These are phyloP conservation scores for Tiliacea aurago DNA, from an alignment of 2,888 invertebrate species.

Conservation along the genomic window DNA sequence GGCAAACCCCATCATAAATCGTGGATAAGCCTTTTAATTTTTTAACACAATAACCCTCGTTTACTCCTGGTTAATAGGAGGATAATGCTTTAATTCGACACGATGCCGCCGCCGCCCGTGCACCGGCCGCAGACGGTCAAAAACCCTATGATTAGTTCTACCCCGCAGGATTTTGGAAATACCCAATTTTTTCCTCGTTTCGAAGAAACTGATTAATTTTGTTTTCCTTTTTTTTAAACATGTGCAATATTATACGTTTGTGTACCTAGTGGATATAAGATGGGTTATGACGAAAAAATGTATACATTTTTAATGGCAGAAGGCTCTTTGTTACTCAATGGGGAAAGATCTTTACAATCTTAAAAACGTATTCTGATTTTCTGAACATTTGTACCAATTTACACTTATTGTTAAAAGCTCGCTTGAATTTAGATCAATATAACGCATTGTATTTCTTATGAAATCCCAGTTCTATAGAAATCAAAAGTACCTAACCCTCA, in stretches of 20 bases:
- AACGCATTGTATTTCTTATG: background rate
- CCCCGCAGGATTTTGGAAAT: constrained; percentile 39
- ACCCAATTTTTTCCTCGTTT: constrained; percentile 47
- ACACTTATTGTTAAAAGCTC: background rate
- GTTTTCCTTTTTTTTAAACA: background rate
- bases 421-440: background rate
- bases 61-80: constrained; percentile 55
- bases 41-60: constrained; percentile 35
- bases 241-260: background rate
- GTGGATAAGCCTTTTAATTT: constrained; percentile 35
- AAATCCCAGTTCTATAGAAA: constrained; percentile 14
- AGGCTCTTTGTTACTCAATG: background rate
- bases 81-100: constrained; percentile 52
- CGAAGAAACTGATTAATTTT: constrained; percentile 36
- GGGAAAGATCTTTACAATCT: background rate
- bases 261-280: background rate
- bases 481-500: background rate
- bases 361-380: background rate
- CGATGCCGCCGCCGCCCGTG: constrained; percentile 10
- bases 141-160: constrained; percentile 37
- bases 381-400: background rate
- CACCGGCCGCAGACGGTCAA: constrained; percentile 12
- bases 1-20: constrained; percentile 23
- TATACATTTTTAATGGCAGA: background rate
- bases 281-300: background rate